Base-by-base conservation (phyloP, 2,888 invertebrate species). In the Drosophila silvestris region DNA sequence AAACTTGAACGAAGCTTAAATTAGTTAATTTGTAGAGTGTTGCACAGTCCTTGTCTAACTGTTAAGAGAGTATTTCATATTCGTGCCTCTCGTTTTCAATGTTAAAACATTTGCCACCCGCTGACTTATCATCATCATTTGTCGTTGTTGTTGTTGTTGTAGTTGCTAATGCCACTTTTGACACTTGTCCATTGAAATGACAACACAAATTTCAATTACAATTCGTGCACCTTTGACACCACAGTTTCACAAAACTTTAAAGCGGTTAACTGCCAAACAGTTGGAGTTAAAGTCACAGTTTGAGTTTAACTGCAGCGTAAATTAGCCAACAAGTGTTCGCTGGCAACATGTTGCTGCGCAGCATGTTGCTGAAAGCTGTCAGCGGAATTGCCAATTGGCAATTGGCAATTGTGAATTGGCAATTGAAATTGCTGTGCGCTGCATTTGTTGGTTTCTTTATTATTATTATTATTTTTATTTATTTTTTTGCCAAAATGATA, bases 201-300 rank as follows among this genome's bases (percentile, higher is more conserved):
- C 79, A 82, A 79, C 70, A 79, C 74, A 65, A 74, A 70, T 80
- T 82, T 74, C 69, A 82, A 79, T 79, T 79, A 66, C 82, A 53
- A 53, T 56, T 63, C 61, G 41, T 53, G 68, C 78, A 90, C 83
- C 88, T 90, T 86, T 83, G 86, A 89, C 83, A 82, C 77, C 74
- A 26, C 68, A 39, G 12, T 44, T 51, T 47, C 9, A 39, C 60
- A 50, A 41, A 59, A 67, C 51, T 41, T 52, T n/a, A 58, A 74
- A 62, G 57, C 68, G 70, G 47, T 44, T 56, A 76, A 75, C 33
- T 12, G 76, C 54, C 41, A 30, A 59, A 28, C 44, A 44, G 58
- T 30, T 52, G 30, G 44, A 12, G 22, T 22, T 47, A 30, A 22
- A 32, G 58, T 44, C 41, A 30, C 22, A 22, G 41, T 22, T 30